Conservation (phyloP, 2,113 vertebrate genomes). For the Poeciliopsis retropinna region DNA sequence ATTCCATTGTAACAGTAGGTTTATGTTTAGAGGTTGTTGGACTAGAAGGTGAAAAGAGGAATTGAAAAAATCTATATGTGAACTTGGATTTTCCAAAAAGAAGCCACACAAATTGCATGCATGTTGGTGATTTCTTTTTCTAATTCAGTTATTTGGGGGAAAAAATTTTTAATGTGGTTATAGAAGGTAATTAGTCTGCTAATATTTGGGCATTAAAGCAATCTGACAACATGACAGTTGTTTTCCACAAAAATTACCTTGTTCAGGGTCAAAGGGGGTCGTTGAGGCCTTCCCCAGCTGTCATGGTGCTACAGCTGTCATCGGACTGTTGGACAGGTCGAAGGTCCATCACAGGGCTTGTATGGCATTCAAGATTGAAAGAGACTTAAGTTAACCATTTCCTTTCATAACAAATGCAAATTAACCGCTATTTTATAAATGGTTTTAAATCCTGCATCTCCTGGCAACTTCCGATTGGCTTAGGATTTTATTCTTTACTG, state of each 20-base stretch:
- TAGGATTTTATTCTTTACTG: neutral
- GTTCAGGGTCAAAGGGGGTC: neutral
- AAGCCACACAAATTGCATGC: too few species aligned
- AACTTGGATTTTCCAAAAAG: too few species aligned
- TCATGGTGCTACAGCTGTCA: slow-evolving; percentile 2
- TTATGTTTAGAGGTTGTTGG: neutral
- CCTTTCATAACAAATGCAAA: neutral
- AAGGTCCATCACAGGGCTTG: neutral
- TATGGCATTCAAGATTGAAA: neutral
- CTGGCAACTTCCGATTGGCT: neutral
- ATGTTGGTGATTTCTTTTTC: too few species aligned
- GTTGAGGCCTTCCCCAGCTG: neutral
- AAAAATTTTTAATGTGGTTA: too few species aligned
- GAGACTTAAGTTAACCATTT: neutral
- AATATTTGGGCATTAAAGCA: neutral
- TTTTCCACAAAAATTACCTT: neutral
- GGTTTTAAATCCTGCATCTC: neutral
- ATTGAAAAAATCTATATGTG: neutral
- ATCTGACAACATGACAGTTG: neutral
- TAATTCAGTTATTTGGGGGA: neutral
- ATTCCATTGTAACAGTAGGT: neutral
- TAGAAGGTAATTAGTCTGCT: neutral
- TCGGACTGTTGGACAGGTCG: neutral
- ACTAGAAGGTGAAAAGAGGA: neutral
- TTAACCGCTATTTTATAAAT: neutral